Base-by-base conservation (phyloP, 1,140 invertebrate genomes). In the Drosophila malerkotliana region DNA sequence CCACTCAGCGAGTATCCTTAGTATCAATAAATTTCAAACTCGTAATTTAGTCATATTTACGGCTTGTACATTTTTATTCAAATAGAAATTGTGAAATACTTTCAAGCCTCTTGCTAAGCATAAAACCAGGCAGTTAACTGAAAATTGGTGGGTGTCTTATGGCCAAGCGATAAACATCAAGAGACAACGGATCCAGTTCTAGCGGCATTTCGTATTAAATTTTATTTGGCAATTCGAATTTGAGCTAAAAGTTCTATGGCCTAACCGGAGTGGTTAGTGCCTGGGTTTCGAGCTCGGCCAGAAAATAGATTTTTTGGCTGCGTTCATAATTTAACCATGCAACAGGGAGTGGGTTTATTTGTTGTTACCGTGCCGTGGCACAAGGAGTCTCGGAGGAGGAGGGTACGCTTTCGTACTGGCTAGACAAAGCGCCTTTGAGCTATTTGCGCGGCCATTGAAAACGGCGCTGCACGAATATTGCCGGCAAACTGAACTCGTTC, bases 371-470 rank as follows among this genome's bases (percentile, higher is more conserved):
- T 41, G n/a, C 6, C 18, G 12, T 18, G 15, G n/a, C 63, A 45
- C 63, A 45, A 32, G 30, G 24, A 24, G 10, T 4, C 14, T 24
- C 7, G n/a, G 18, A 18, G 6, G 24, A 15, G 54, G 18, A 28
- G 47, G 48, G 60, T 67, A 71, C 45, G 51, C 41, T 30, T 52
- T 63, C 21, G 32, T 52, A 52, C 72, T 77, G 72, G 72, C 72
- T 77, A 77, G 73, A 77, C 73, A 77, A 77, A 77, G 73, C 73
- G 73, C 73, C 73, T 77, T 77, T 77, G 73, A 77, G 73, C 73
- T 77, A 77, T 77, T 77, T 77, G 72, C 55, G 58, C 55, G 58
- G 69, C 69, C 72, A 64, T 57, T 62, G 69, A 73, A 62, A 69
- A 63, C 45, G 45, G 12, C 12, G 63, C 24, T 51, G 69, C 52